phyloP scores from a whole-genome alignment of 2,888 invertebrate species.

The Candidula unifasciata region DNA sequence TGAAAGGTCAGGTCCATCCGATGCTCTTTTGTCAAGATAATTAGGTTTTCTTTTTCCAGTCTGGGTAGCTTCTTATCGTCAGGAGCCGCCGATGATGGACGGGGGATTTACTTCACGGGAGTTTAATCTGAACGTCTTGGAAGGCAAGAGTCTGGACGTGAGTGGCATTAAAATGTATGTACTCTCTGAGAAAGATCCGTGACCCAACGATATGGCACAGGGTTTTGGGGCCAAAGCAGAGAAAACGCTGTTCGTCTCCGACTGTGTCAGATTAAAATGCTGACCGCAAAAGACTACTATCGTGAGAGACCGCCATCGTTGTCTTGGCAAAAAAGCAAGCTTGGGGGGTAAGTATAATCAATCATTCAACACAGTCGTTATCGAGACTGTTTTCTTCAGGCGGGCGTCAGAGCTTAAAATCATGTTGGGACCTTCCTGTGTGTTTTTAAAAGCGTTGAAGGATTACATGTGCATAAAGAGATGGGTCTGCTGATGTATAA shows the following conservation, averaged over 20 bases:
- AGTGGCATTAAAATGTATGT: constrained; percentile 17
- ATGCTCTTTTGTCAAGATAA: constrained; percentile 20
- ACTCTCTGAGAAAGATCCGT: neutral
- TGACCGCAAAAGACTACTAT: too few relatives aligned
- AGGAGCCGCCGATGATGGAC: neutral
- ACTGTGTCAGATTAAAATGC: too few relatives aligned
- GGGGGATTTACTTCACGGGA: neutral
- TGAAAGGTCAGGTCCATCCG: neutral
- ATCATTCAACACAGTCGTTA: too few relatives aligned
- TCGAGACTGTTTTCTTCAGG: too few relatives aligned
- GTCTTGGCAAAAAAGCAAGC: too few relatives aligned
- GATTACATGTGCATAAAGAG: too few relatives aligned
- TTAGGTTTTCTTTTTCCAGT: constrained; percentile 26
- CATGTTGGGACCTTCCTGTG: too few relatives aligned
- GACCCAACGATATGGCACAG: neutral
- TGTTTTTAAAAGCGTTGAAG: too few relatives aligned
- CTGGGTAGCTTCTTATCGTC: neutral
- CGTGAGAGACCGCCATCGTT: too few relatives aligned
- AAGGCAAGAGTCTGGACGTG: neutral
- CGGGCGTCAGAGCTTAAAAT: too few relatives aligned
- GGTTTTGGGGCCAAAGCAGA: neutral
- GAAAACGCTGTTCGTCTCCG: neutral
- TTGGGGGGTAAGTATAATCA: too few relatives aligned
- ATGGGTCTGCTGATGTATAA: too few relatives aligned
- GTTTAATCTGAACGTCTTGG: neutral